Conservation (phyloP, 1,140 invertebrate species). For the Pteromalus puparum region DNA sequence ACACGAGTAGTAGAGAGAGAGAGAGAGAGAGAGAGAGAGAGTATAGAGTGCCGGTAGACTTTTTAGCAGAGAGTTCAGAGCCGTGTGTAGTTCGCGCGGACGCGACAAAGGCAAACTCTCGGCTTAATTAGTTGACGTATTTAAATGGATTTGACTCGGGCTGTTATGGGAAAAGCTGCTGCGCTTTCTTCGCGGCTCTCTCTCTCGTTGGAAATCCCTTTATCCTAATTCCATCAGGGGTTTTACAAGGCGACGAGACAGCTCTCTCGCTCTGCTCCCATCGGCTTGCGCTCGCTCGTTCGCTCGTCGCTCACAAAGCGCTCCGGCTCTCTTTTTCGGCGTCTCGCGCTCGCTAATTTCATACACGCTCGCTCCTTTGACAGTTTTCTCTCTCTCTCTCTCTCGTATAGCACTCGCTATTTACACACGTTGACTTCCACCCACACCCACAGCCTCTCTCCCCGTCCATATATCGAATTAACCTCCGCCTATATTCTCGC, state of each 20-base stretch:
- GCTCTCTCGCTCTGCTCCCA: neutral
- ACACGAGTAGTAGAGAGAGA: neutral
- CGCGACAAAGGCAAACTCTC: neutral
- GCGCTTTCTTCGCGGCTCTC: neutral
- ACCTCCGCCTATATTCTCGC: neutral
- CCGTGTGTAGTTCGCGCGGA: neutral
- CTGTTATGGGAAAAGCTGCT: neutral
- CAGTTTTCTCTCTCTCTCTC: no score
- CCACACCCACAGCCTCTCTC: neutral
- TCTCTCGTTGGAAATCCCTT: neutral
- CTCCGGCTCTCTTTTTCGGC: neutral
- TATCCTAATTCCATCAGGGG: neutral
- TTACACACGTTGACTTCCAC: neutral
- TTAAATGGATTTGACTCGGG: neutral
- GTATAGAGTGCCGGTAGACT: neutral
- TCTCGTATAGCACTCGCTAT: neutral
- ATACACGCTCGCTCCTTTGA: neutral
- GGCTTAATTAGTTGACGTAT: constrained; percentile 1
- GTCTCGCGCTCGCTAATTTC: neutral
- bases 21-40: no score
- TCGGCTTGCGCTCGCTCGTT: no score
- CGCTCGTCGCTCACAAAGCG: neutral
- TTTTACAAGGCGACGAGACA: neutral
- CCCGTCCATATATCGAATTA: neutral
- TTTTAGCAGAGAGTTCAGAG: neutral